phyloP scores from a whole-genome alignment of 2,888 invertebrate species.

The Pristionchus maxplancki region DNA sequence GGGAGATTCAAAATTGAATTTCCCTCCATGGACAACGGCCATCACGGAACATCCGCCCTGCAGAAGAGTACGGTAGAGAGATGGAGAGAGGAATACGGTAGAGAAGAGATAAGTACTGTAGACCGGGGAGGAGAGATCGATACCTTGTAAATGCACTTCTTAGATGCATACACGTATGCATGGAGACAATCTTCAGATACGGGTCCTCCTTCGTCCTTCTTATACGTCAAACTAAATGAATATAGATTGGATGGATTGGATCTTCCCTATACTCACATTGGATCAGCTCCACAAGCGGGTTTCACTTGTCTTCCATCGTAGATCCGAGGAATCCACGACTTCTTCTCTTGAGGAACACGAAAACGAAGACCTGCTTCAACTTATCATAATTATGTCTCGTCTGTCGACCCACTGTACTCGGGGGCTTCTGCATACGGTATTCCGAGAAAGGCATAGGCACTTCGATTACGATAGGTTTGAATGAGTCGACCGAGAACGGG shows the following conservation, averaged over 20 bases:
- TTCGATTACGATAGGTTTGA: conserved; percentile 13
- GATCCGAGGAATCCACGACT: neutral
- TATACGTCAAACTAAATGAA: conserved; percentile 46
- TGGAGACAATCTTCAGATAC: conserved; percentile 45
- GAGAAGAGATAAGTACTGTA: neutral
- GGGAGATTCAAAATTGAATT: conserved; percentile 48
- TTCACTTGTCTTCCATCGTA: conserved; percentile 43
- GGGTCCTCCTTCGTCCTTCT: conserved; percentile 35
- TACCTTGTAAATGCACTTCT: conserved; percentile 23
- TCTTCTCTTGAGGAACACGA: neutral
- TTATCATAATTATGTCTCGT: neutral
- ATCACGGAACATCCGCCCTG: conserved; percentile 42
- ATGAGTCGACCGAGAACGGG: conserved; percentile 24
- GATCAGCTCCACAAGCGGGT: conserved; percentile 33
- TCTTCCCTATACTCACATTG: neutral
- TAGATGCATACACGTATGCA: conserved; percentile 32
- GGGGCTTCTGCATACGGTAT: conserved; percentile 46
- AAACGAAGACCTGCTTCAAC: neutral
- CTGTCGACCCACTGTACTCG: conserved; percentile 27
- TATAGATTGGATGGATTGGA: neutral
- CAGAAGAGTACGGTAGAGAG: neutral
- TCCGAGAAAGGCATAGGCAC: conserved; percentile 27
- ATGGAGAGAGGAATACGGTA: neutral
- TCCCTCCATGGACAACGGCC: conserved; percentile 37
- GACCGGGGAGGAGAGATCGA: too few species aligned